phyloP scores from a whole-genome alignment of 2,113 vertebrate genomes.

The Alethe castanea region DNA sequence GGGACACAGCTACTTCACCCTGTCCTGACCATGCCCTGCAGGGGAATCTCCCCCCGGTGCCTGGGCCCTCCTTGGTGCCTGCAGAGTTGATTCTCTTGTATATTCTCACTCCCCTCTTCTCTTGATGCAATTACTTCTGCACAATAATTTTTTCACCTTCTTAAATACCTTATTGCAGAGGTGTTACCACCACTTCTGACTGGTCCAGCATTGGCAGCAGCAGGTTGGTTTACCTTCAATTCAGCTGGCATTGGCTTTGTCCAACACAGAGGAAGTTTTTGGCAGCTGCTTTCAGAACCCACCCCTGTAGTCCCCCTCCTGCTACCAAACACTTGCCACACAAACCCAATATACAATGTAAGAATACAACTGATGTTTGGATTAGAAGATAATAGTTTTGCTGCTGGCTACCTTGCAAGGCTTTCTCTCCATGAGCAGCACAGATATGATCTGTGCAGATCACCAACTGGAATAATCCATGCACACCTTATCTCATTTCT shows the following conservation, averaged over 20 bases:
- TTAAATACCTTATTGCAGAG: background rate
- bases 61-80: background rate
- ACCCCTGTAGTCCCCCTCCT: background rate
- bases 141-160: background rate
- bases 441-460: background rate
- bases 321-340: background rate
- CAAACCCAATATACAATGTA: background rate
- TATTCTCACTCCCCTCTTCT: background rate
- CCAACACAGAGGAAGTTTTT: accelerated
- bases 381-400: background rate
- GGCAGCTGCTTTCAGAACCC: background rate
- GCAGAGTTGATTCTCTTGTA: background rate
- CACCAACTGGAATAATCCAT: background rate
- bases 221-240: background rate
- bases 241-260: background rate
- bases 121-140: background rate
- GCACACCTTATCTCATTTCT: background rate
- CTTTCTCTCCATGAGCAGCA: background rate
- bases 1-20: background rate
- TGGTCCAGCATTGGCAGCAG: accelerated
- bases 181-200: background rate
- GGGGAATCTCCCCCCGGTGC: background rate
- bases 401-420: background rate
- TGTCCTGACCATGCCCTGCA: too few relatives aligned
- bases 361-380: background rate